A percentile compares a stretch with the other conserved stretches of the same genome.
Conservation (phyloP, 1,140 invertebrate species). For the Homarus americanus region DNA sequence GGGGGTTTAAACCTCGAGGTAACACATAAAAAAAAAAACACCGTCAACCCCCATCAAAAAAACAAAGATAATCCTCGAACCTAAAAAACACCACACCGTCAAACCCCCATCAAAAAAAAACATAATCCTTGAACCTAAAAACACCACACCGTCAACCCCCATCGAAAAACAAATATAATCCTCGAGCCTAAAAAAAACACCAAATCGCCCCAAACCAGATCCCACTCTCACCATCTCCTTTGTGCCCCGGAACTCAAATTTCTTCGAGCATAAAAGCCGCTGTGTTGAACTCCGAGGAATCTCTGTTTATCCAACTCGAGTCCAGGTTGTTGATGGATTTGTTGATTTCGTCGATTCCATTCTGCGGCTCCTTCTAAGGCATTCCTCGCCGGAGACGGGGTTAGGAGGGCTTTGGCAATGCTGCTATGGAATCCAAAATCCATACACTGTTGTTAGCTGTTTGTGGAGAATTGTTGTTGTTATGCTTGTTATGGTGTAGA, state of each 20-base stretch:
- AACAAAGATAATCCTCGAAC: too few species aligned
- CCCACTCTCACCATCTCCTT: conserved; percentile 87
- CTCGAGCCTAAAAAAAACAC: conserved; percentile 93
- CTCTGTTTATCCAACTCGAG: conserved; percentile 93
- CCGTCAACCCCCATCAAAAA: too few species aligned
- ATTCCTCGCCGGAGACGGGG: conserved; percentile 91
- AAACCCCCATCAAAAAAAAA: too few species aligned
- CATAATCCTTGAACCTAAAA: too few species aligned
- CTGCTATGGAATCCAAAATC: conserved; percentile 94
- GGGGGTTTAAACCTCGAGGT: too few species aligned
- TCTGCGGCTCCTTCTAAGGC: conserved; percentile 85
- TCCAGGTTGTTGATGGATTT: conserved; percentile 89
- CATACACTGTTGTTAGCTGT: conserved; percentile 86
- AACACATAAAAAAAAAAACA: too few species aligned
- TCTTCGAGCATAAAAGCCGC: conserved; percentile 95
- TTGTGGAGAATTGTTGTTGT: too few species aligned
- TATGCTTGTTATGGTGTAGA: too few species aligned
- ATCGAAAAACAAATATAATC: conserved; percentile 86
- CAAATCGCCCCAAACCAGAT: not conserved
- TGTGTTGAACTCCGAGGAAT: conserved; percentile 92
- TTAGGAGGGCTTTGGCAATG: conserved; percentile 87
- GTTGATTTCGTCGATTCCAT: conserved; percentile 84
- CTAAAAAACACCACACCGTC: too few species aligned
- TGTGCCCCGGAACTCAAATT: conserved; percentile 91
- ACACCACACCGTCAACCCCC: not conserved